A percentile compares a stretch with the other conserved stretches of the same genome.
phyloP scores from a whole-genome alignment of 2,797 vertebrate species.

The Gobionotothen gibberifrons region DNA sequence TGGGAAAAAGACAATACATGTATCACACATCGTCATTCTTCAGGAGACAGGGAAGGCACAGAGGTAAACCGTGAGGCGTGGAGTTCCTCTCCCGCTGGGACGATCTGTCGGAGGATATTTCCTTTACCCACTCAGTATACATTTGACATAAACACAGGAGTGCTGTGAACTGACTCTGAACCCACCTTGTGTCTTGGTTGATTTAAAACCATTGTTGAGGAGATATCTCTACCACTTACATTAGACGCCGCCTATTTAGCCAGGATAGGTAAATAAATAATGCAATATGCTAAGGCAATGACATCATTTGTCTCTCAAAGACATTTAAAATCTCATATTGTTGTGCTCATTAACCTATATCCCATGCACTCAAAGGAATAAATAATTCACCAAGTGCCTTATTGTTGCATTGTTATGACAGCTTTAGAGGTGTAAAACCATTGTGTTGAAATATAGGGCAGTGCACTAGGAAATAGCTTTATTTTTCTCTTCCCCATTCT shows the following conservation, averaged over 20 bases:
- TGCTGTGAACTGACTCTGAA: constrained; percentile 71
- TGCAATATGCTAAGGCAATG: constrained; percentile 31
- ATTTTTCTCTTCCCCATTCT: not conserved
- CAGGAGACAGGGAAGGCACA: not conserved
- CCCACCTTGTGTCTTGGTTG: constrained; percentile 42
- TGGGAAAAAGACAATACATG: constrained; percentile 27
- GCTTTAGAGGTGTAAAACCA: constrained; percentile 45
- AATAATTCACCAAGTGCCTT: constrained; percentile 73
- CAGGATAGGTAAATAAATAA: constrained; percentile 56
- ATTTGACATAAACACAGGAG: constrained; percentile 52
- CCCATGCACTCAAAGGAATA: constrained; percentile 47
- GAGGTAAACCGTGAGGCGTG: constrained; percentile 53
- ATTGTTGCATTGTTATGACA: constrained; percentile 54
- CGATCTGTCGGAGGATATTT: constrained; percentile 38
- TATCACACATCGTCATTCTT: constrained; percentile 51
- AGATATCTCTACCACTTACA: constrained; percentile 37
- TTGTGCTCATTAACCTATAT: constrained; percentile 68
- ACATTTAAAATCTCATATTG: constrained; percentile 43
- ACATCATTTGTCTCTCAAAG: constrained; percentile 43
- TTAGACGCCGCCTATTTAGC: constrained; percentile 35
- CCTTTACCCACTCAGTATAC: constrained; percentile 51
- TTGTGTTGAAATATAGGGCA: constrained; percentile 40
- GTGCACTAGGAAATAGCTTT: constrained; percentile 14
- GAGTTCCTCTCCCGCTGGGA: constrained; percentile 67
- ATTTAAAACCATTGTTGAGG: constrained; percentile 31